Conservation (phyloP, 1,140 invertebrate species). For the Polypedilum vanderplanki region DNA sequence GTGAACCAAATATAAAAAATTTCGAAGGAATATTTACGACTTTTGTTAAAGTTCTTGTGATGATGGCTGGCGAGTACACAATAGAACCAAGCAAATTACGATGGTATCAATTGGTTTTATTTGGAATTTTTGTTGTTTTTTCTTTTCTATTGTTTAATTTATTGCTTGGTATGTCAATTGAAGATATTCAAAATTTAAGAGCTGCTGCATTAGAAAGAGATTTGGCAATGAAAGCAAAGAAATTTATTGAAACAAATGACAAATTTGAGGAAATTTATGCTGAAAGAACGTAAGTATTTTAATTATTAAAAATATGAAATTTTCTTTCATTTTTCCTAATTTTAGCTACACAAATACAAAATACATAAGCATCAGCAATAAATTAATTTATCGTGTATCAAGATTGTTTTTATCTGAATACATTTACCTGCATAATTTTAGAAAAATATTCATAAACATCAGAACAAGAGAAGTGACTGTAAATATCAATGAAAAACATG, state of each 20-base stretch:
- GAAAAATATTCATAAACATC: not conserved
- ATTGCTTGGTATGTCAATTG: not conserved
- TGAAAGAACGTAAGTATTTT: not conserved
- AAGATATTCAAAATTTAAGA: not conserved
- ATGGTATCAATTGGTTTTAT: not conserved
- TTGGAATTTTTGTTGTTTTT: not conserved
- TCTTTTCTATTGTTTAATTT: not conserved
- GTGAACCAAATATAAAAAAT: not conserved
- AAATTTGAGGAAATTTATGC: constrained; percentile 7
- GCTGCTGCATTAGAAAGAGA: not conserved
- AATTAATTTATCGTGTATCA: not conserved
- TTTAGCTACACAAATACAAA: not conserved
- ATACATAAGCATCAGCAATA: not conserved
- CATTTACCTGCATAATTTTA: not conserved
- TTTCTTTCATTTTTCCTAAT: too few species aligned
- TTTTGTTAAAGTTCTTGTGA: not conserved
- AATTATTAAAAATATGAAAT: not conserved
- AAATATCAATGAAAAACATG: not conserved
- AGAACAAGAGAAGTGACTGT: not conserved
- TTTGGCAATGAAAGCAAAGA: not conserved
- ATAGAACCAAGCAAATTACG: not conserved
- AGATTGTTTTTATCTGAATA: not conserved
- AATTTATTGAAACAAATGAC: not conserved
- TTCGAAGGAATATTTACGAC: not conserved
- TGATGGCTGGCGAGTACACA: constrained; percentile 2